A percentile compares a stretch with the other conserved stretches of the same genome.
Conservation (phyloP, 2,888 invertebrate genomes). For the Metallyticus violacea region DNA sequence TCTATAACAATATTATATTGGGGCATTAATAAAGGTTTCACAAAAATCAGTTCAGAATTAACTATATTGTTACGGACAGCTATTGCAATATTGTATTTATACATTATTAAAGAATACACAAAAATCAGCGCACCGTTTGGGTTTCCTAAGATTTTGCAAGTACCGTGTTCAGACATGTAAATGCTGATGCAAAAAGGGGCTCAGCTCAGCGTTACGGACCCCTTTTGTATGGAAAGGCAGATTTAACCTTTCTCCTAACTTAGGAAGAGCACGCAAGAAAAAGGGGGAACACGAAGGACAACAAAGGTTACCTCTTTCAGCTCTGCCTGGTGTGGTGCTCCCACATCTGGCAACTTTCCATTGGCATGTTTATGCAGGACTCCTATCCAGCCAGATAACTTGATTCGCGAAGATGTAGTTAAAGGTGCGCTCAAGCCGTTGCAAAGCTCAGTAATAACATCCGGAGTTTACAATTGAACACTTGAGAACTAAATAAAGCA, state of each 20-base stretch:
- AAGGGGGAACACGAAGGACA: neutral
- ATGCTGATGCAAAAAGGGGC: neutral
- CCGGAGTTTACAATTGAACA: no score
- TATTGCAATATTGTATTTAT: no score
- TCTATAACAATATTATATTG: no score
- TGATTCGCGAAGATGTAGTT: neutral
- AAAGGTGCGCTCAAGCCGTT: neutral
- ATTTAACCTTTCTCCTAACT: neutral
- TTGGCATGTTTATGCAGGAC: neutral
- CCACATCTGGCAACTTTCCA: slow-evolving; percentile 1
- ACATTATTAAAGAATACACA: no score
- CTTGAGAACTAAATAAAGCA: no score
- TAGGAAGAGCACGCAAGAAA: neutral
- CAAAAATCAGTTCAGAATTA: no score
- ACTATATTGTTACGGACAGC: no score
- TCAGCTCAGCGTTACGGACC: neutral
- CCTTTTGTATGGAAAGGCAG: no score
- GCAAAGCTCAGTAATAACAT: no score
- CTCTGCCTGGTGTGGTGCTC: no score
- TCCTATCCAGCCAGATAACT: neutral
- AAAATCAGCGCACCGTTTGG: no score
- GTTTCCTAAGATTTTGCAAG: neutral
- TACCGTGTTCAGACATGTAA: neutral
- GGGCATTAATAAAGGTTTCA: no score
- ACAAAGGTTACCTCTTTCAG: neutral